A percentile compares a stretch with the other conserved stretches of the same genome.
phyloP scores from a whole-genome alignment of 2,113 vertebrate genomes.

The Anthoscopus minutus region DNA sequence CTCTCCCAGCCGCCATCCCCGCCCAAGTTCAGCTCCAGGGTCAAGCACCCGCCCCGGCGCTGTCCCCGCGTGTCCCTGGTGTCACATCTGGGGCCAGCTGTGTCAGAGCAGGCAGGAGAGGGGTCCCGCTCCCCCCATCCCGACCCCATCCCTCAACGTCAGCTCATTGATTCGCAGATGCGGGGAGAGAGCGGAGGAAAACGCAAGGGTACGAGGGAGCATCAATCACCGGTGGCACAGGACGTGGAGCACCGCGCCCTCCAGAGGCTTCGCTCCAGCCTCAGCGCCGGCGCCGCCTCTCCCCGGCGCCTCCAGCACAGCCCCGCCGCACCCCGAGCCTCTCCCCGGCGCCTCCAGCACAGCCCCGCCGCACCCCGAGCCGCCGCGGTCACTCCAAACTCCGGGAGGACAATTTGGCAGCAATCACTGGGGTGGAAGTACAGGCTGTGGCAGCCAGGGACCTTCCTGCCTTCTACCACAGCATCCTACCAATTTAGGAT shows the following conservation, averaged over 20 bases:
- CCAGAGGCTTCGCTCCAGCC: neutral
- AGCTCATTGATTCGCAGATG: slow-evolving; percentile 66
- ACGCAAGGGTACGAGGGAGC: neutral
- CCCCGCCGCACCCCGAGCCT: too few species aligned
- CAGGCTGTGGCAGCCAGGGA: neutral
- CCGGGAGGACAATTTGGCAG: neutral
- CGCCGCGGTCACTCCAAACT: neutral
- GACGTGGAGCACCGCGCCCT: neutral
- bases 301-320: neutral
- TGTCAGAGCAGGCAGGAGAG: neutral
- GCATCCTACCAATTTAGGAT: neutral
- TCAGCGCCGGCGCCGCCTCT: neutral
- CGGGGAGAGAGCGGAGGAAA: neutral
- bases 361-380: neutral
- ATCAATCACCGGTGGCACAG: neutral
- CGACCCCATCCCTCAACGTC: slow-evolving; percentile 75
- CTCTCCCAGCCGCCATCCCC: neutral
- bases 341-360: neutral
- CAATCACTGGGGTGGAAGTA: rapidly evolving
- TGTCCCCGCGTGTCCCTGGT: slow-evolving; percentile 59
- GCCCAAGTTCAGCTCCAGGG: slow-evolving; percentile 40
- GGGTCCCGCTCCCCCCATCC: neutral
- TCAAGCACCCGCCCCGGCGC: neutral
- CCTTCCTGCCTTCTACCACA: neutral
- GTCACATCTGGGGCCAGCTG: slow-evolving; percentile 46